Percentiles rank a stretch among this genome's conserved stretches.
Evolutionary conservation across 2,113 vertebrate species (phyloP).

Genomic region (Conger conger): DNA sequence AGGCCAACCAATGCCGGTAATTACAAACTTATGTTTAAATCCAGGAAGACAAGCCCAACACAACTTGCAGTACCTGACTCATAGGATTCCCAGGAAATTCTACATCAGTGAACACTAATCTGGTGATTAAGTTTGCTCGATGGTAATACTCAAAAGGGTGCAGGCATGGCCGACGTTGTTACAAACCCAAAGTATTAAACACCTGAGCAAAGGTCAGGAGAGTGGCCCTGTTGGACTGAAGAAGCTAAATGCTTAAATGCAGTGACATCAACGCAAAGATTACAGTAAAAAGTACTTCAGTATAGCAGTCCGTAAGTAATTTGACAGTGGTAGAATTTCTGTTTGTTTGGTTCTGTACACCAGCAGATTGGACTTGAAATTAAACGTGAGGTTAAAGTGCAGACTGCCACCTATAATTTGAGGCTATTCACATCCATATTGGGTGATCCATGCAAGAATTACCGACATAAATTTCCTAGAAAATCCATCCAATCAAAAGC

Average conservation of each 20-base stretch:
- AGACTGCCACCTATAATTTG: too few relatives aligned
- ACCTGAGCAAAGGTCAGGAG: not conserved
- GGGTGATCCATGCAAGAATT: too few relatives aligned
- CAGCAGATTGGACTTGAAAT: too few relatives aligned
- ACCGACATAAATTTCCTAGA: too few relatives aligned
- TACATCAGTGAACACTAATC: not conserved
- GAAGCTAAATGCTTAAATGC: not conserved
- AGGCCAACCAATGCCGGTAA: constrained; percentile 8
- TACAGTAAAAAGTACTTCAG: not conserved
- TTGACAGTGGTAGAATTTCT: too few relatives aligned
- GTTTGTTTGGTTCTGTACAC: too few relatives aligned
- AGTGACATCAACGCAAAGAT: not conserved
- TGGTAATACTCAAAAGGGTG: too few relatives aligned
- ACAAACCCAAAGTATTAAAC: not conserved
- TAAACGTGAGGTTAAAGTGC: too few relatives aligned
- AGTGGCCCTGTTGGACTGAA: not conserved
- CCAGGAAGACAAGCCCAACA: not conserved
- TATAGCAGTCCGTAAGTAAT: too few relatives aligned
- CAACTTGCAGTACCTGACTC: not conserved
- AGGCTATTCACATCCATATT: too few relatives aligned
- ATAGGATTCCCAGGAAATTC: not conserved
- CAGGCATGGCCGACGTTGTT: too few relatives aligned
- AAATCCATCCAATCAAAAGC: too few relatives aligned
- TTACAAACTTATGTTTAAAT: constrained; percentile 8
- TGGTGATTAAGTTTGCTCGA: not conserved